Percentiles rank a stretch among this genome's conserved stretches.
phyloP scores from a whole-genome alignment of 37 sponge, comb jelly and placozoan genomes.

The Cladorhizidae sp. region DNA sequence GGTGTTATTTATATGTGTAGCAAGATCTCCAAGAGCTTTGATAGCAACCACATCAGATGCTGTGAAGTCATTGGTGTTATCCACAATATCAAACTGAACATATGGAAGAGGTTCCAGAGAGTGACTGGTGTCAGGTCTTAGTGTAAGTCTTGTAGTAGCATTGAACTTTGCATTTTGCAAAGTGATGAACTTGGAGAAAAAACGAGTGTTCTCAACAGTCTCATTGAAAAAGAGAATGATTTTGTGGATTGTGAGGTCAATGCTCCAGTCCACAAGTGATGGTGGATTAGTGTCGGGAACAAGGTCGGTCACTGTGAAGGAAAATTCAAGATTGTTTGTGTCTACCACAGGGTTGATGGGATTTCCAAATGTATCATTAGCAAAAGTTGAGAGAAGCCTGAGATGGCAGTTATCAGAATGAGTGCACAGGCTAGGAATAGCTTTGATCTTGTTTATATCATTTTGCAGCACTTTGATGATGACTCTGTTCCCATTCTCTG shows the following conservation, averaged over 20 bases:
- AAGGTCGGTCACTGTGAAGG: constrained; percentile 22
- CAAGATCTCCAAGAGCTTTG: constrained; percentile 74
- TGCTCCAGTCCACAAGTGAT: constrained; percentile 58
- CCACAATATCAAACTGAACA: constrained; percentile 32
- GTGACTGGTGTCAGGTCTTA: constrained; percentile 40
- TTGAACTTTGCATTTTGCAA: constrained; percentile 64
- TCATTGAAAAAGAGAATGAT: constrained; percentile 83
- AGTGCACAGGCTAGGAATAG: constrained; percentile 39
- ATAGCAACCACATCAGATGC: constrained; percentile 65
- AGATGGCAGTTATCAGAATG: constrained; percentile 68
- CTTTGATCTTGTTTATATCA: constrained; percentile 81
- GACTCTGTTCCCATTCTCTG: constrained; percentile 63
- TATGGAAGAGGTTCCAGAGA: constrained; percentile 26
- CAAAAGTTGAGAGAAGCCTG: constrained; percentile 65
- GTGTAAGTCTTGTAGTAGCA: constrained; percentile 36
- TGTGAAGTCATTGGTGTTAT: constrained; percentile 5
- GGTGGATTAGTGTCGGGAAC: constrained; percentile 70
- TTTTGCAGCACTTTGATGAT: constrained; percentile 51
- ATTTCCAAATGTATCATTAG: constrained; percentile 84
- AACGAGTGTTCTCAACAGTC: constrained; percentile 63
- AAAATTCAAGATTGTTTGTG: neutral
- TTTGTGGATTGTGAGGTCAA: constrained; percentile 70
- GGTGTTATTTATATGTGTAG: constrained; percentile 65
- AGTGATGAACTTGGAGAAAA: constrained; percentile 58
- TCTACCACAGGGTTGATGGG: constrained; percentile 56